Evolutionary conservation across 2,888 invertebrate species (phyloP).

Genomic region (Blera fallax): DNA sequence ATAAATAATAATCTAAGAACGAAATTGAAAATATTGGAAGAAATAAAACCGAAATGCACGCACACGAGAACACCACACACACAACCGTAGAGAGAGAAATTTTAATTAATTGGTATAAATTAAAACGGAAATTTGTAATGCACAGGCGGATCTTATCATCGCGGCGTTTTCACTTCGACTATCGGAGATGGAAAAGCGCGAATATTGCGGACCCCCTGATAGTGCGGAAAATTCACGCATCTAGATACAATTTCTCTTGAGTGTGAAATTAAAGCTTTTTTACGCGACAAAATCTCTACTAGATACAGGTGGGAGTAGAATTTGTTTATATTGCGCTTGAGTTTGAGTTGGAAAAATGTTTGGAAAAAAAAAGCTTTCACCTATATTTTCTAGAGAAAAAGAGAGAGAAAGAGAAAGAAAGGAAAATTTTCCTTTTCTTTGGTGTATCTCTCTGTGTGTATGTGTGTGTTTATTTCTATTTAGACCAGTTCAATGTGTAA

Average conservation of each 20-base stretch:
- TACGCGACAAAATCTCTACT: background rate
- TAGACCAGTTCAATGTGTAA: constrained; percentile 57
- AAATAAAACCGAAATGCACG: constrained; percentile 51
- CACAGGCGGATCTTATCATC: constrained; percentile 71
- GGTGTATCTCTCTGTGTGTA: background rate
- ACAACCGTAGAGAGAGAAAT: constrained; percentile 59
- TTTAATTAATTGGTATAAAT: constrained; percentile 71
- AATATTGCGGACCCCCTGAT: constrained; percentile 70
- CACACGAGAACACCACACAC: constrained; percentile 58
- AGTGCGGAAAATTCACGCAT: constrained; percentile 61
- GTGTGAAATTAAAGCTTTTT: constrained; percentile 56
- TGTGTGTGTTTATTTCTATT: constrained; percentile 21
- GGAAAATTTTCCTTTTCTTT: constrained; percentile 43
- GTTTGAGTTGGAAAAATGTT: background rate
- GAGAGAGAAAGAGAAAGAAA: background rate
- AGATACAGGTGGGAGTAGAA: constrained; percentile 59
- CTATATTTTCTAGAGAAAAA: constrained; percentile 44
- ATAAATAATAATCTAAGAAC: background rate
- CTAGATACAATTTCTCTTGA: constrained; percentile 56
- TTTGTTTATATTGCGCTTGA: constrained; percentile 40
- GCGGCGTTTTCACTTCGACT: constrained; percentile 73
- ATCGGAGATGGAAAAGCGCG: constrained; percentile 70
- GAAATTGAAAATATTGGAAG: background rate
- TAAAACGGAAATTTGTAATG: constrained; percentile 67
- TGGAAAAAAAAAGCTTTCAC: constrained; percentile 55